Evolutionary conservation across 2,113 vertebrate genomes (phyloP).

Genomic region (Burhinus bistriatus): DNA sequence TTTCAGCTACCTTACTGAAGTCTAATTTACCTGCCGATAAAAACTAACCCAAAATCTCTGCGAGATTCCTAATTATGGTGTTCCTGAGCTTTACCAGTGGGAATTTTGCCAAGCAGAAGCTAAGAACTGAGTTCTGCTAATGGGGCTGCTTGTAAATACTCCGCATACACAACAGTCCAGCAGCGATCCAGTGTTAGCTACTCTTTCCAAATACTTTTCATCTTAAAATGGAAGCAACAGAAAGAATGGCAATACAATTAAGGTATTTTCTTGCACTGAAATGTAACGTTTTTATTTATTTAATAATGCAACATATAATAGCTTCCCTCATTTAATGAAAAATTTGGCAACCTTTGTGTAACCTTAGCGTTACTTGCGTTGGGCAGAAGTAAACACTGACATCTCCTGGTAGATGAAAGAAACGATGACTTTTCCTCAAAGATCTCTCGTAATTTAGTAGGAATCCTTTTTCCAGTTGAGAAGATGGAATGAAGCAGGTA

Average conservation of each 20-base stretch:
- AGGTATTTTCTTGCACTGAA: slow-evolving; percentile 42
- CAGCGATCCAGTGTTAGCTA: background rate
- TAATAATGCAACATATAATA: background rate
- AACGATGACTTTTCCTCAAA: background rate
- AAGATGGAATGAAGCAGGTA: background rate
- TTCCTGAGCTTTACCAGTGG: background rate
- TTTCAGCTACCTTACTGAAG: background rate
- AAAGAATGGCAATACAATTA: slow-evolving; percentile 13
- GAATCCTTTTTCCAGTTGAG: background rate
- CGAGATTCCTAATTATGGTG: background rate
- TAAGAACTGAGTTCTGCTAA: background rate
- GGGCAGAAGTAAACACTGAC: slow-evolving; percentile 62
- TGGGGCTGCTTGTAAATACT: background rate
- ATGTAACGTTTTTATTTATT: background rate
- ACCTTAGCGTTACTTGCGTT: slow-evolving; percentile 5
- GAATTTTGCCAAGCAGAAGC: background rate
- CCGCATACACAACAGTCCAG: background rate
- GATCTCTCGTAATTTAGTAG: background rate
- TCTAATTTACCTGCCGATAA: background rate
- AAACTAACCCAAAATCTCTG: background rate
- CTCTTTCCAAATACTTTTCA: slow-evolving; percentile 38
- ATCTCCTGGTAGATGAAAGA: slow-evolving; percentile 55
- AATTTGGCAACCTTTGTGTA: slow-evolving; percentile 21
- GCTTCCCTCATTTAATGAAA: background rate
- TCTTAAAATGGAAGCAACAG: slow-evolving; percentile 51